Base-by-base conservation (phyloP, 2,888 invertebrate species). In the Cyaniris semiargus region DNA sequence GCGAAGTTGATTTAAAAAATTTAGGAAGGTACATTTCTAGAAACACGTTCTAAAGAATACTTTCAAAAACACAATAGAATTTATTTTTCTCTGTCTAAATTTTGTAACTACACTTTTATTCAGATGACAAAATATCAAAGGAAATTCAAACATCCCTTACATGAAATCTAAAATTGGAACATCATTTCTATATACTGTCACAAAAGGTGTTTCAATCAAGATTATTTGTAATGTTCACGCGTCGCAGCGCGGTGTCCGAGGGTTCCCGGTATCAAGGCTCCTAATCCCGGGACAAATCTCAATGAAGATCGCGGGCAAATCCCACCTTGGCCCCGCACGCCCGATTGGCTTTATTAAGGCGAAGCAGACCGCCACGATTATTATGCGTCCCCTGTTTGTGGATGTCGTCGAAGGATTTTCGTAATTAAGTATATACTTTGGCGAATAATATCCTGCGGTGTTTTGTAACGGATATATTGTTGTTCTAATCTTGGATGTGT, bases 261-360 rank as follows among this genome's bases (percentile, higher is more conserved):
- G 78, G 91, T 89, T 88, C 88, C 85, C 90, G 88, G 90, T 91
- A 90, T 92, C 91, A 90, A 90, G 87, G 87, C 85, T 88, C 88
- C 89, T 93, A 93, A 94, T 93, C 92, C 93, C 88, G 88, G 92
- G 92, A 94, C 93, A 93, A 94, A 94, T 94, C 94, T 93, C 93
- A 93, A 94, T 93, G 93, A 93, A 92, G 90, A 92, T 90, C 89
- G 90, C 87, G 89, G 83, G 80, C 89, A 87, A 92, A 92, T 91
- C 92, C 91, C 84, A 82, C 85, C 86, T 87, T 84, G 84, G 76
- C 83, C 83, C 83, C 81, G 81, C 84, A 84, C 85, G 86, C 84
- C 82, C 91, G 89, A 93, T 94, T 93, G 93, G 90, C 93, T 93
- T 93, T 94, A 94, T 94, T 94, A 94, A 93, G 93, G 93, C 93